Evolutionary conservation across 2,888 invertebrate genomes (phyloP).

Genomic region (Nebria salina): DNA sequence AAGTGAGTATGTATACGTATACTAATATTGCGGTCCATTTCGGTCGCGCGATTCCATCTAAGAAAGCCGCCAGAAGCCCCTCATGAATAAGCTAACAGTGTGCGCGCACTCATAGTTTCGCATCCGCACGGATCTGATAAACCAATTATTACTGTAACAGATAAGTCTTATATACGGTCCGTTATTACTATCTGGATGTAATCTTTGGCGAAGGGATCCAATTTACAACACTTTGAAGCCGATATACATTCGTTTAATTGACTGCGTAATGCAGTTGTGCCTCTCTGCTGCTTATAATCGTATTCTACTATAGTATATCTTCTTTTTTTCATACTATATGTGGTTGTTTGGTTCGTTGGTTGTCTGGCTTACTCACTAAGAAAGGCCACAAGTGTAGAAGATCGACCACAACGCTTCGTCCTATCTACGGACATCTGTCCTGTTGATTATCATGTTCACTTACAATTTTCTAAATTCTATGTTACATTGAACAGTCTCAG

Average conservation of each 20-base stretch:
- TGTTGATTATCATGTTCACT: too few species aligned
- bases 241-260: conserved; percentile 55
- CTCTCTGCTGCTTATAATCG: not conserved
- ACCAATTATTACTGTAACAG: conserved; percentile 51
- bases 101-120: not conserved
- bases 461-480: too few species aligned
- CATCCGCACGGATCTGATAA: conserved; percentile 49
- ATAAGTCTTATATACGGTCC: conserved; percentile 53
- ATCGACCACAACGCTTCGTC: too few species aligned
- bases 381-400: too few species aligned
- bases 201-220: conserved; percentile 55
- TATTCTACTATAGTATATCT: too few species aligned
- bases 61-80: conserved; percentile 5
- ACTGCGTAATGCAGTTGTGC: conserved; percentile 53
- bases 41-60: not conserved
- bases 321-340: too few species aligned
- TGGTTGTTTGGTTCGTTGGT: too few species aligned
- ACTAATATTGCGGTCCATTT: not conserved
- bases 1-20: not conserved
- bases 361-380: too few species aligned
- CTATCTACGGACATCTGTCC: too few species aligned
- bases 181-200: conserved; percentile 55
- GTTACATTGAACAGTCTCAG: too few species aligned
- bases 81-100: conserved; percentile 39
- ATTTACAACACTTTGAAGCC: conserved; percentile 56